Percentiles rank a stretch among this genome's conserved stretches.
Conservation (phyloP, 2,113 vertebrate genomes). For the Lipophrys pholis region DNA sequence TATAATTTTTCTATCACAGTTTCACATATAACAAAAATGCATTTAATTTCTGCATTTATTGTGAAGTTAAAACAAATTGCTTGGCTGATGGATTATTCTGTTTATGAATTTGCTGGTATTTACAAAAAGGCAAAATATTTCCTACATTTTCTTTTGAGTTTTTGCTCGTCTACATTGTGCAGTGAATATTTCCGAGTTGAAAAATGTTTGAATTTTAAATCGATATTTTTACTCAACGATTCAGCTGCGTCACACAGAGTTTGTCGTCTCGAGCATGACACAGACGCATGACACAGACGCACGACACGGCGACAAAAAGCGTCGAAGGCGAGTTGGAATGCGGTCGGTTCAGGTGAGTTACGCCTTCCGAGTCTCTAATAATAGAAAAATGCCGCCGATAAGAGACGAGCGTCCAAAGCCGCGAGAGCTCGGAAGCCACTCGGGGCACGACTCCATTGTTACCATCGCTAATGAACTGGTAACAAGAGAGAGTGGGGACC, state of each 20-base stretch:
- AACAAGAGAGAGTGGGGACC: slow-evolving; percentile 38
- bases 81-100: not conserved
- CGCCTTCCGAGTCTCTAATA: slow-evolving; percentile 60
- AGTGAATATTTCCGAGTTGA: not conserved
- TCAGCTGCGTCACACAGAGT: too few species aligned
- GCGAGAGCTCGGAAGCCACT: slow-evolving; percentile 25
- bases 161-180: not conserved
- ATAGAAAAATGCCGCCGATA: slow-evolving; percentile 27
- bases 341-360: slow-evolving; percentile 64
- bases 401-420: slow-evolving; percentile 18
- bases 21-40: too few species aligned
- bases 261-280: too few species aligned
- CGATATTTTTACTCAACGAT: not conserved
- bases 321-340: slow-evolving; percentile 58
- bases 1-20: too few species aligned
- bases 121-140: not conserved
- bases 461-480: slow-evolving; percentile 58
- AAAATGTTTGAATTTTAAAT: not conserved
- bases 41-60: not conserved
- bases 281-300: too few species aligned
- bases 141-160: not conserved
- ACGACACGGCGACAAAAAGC: too few species aligned
- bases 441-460: slow-evolving; percentile 38
- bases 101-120: not conserved
- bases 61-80: not conserved